Evolutionary conservation across 2,113 vertebrate genomes (phyloP).

Genomic region (Barbus barbus): DNA sequence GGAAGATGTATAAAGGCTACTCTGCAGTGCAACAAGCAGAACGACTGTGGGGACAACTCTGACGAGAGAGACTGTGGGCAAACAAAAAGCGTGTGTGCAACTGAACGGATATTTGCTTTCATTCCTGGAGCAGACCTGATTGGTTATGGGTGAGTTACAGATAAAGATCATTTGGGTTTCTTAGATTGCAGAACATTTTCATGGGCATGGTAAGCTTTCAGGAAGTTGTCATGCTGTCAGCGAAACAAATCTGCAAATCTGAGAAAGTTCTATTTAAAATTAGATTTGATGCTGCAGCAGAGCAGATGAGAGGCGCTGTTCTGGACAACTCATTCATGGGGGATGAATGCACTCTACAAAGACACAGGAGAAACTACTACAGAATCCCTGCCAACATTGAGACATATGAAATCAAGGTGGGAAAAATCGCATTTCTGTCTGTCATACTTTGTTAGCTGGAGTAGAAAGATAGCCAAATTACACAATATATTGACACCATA

Average conservation of each 20-base stretch:
- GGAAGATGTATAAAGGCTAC: conserved; percentile 84
- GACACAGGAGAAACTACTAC: conserved; percentile 73
- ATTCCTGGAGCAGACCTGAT: conserved; percentile 81
- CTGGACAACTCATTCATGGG: conserved; percentile 86
- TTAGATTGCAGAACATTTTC: neutral
- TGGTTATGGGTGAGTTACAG: conserved; percentile 79
- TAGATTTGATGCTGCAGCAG: conserved; percentile 84
- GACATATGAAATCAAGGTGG: conserved; percentile 83
- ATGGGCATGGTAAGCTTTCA: neutral
- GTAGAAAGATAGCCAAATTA: neutral
- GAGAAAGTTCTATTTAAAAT: neutral
- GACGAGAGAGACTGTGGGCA: conserved; percentile 83
- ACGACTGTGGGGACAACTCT: conserved; percentile 91
- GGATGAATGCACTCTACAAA: conserved; percentile 76
- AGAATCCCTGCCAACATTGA: conserved; percentile 84
- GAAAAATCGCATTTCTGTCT: neutral
- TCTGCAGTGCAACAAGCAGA: conserved; percentile 86
- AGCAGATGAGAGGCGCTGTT: conserved; percentile 79
- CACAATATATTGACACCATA: neutral
- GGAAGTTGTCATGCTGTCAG: neutral
- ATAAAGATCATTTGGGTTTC: conserved; percentile 10
- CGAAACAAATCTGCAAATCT: neutral
- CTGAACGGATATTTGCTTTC: conserved; percentile 25
- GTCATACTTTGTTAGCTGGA: neutral
- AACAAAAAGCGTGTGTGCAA: conserved; percentile 70